Conservation (phyloP, 2,888 invertebrate species). For the Cryptops parisi region DNA sequence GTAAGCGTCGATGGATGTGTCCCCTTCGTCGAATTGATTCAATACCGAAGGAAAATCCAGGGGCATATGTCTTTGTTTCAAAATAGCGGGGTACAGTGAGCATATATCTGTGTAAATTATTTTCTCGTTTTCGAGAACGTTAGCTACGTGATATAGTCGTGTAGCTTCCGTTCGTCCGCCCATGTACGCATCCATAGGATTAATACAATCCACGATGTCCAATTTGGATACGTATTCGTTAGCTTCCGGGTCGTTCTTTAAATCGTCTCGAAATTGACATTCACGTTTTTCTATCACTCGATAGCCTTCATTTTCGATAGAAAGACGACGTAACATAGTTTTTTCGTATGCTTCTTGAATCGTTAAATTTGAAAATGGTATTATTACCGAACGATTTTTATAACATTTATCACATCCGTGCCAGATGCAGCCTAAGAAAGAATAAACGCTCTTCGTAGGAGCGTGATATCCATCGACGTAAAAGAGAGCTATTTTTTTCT, state of each 20-base stretch:
- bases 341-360: neutral
- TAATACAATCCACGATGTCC: neutral
- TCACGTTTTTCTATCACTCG: neutral
- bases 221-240: neutral
- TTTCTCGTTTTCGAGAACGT: neutral
- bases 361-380: neutral
- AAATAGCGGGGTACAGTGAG: neutral
- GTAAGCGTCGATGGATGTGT: neutral
- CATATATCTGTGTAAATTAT: neutral
- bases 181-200: neutral
- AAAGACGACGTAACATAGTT: neutral
- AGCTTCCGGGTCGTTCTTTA: neutral
- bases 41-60: neutral
- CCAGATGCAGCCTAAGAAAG: neutral
- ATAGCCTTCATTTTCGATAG: neutral
- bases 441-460: neutral
- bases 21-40: neutral
- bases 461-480: neutral
- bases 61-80: neutral
- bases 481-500: neutral
- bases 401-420: neutral
- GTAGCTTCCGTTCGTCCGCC: neutral
- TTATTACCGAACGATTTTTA: neutral
- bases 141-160: neutral
- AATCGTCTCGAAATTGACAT: neutral